phyloP scores from a whole-genome alignment of 1,140 invertebrate species.

The Drosophila gunungcola region DNA sequence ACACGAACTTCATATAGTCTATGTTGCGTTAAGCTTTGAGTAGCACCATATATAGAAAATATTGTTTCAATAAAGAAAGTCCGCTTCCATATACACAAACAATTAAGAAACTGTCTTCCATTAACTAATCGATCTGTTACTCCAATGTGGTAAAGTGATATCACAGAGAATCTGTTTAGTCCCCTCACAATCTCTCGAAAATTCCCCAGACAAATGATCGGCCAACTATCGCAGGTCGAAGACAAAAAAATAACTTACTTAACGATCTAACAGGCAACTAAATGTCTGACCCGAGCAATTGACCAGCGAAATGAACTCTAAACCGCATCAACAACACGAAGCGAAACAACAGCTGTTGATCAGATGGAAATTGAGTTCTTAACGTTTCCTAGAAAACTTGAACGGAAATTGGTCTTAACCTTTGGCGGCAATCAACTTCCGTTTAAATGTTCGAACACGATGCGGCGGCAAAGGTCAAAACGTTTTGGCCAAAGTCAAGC shows the following conservation, averaged over 20 bases:
- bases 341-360: constrained; percentile 43
- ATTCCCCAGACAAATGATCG: constrained; percentile 31
- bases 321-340: constrained; percentile 53
- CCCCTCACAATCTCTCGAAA: constrained; percentile 23
- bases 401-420: constrained; percentile 80
- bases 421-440: constrained; percentile 81
- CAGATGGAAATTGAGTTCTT: constrained; percentile 70
- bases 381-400: constrained; percentile 48
- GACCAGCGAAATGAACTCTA: constrained; percentile 61
- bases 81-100: constrained; percentile 9
- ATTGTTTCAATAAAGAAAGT: background rate
- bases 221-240: constrained; percentile 25
- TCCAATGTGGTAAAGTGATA: background rate
- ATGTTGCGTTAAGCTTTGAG: background rate
- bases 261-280: constrained; percentile 50
- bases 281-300: constrained; percentile 56
- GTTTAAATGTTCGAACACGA: constrained; percentile 82
- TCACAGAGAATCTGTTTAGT: background rate
- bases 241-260: constrained; percentile 54
- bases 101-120: constrained; percentile 11
- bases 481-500: constrained; percentile 63
- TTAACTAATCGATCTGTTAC: constrained; percentile 15
- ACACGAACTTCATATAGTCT: constrained; percentile 2
- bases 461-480: constrained; percentile 76
- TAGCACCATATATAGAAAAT: background rate